Conservation (phyloP, 2,888 invertebrate species). For the Galeopsomyia nigrocyanea region DNA sequence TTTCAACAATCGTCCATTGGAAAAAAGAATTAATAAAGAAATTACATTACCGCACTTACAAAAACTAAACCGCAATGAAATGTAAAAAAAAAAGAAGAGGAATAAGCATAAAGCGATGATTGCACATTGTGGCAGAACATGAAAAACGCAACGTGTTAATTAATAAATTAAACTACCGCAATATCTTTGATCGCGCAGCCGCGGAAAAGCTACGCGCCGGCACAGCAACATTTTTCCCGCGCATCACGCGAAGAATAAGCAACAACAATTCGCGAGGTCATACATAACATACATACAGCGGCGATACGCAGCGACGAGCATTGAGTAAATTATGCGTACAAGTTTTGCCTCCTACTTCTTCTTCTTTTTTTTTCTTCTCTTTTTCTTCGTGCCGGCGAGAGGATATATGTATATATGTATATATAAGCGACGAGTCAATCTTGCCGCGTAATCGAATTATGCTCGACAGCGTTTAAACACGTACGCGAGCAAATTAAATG, state of each 20-base stretch:
- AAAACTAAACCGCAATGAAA: no score
- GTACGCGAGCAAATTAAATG: conserved; percentile 28
- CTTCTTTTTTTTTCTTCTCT: neutral
- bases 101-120: no score
- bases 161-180: no score
- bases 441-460: conserved; percentile 40
- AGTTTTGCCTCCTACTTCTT: neutral
- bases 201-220: no score
- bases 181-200: no score
- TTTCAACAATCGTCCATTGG: no score
- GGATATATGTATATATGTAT: conserved; percentile 14
- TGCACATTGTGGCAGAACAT: no score
- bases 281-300: neutral
- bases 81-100: no score
- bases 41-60: no score
- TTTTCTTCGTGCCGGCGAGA: neutral
- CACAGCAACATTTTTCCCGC: neutral
- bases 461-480: conserved; percentile 34
- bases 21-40: no score
- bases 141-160: no score
- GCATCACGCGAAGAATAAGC: neutral
- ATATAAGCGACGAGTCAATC: conserved; percentile 33
- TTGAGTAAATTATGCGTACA: conserved; percentile 16
- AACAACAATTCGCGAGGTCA: conserved; percentile 28
- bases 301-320: conserved; percentile 13